Evolutionary conservation across 2,113 vertebrate genomes (phyloP).

Genomic region (Asarcornis scutulata): DNA sequence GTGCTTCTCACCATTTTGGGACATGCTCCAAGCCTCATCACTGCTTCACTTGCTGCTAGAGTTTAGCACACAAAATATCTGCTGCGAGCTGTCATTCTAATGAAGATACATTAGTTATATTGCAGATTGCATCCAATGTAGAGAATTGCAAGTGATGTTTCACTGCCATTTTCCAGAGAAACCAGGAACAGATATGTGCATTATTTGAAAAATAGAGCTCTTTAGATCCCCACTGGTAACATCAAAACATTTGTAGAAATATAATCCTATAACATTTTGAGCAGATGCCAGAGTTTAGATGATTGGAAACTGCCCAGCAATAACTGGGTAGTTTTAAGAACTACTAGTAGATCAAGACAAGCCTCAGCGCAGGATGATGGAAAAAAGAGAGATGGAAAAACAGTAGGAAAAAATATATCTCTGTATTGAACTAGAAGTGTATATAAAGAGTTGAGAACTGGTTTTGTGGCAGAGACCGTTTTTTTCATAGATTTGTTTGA

Average conservation of each 20-base stretch:
- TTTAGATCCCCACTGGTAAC: neutral
- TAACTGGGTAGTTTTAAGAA: neutral
- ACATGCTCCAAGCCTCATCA: constrained; percentile 6
- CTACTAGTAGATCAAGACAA: neutral
- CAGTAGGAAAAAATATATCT: neutral
- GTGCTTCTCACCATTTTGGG: neutral
- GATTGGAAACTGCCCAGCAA: neutral
- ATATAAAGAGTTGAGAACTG: neutral
- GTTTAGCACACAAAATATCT: constrained; percentile 5
- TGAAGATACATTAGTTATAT: constrained; percentile 30
- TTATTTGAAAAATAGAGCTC: constrained; percentile 38
- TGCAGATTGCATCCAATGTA: neutral
- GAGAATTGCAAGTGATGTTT: constrained; percentile 18
- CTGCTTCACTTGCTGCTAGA: constrained; percentile 33
- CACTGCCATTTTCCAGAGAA: constrained; percentile 18
- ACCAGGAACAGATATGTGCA: neutral
- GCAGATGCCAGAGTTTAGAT: neutral
- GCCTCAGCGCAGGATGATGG: neutral
- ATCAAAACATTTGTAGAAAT: constrained; percentile 23
- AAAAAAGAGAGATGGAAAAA: neutral
- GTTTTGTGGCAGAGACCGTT: neutral
- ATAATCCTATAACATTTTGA: constrained; percentile 10
- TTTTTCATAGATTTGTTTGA: neutral
- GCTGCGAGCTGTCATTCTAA: constrained; percentile 43
- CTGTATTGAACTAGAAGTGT: neutral